Evolutionary conservation across 1,140 invertebrate genomes (phyloP), one percentile per base, ranked within the genome.

Genomic region (Brachionus koreanus): DNA sequence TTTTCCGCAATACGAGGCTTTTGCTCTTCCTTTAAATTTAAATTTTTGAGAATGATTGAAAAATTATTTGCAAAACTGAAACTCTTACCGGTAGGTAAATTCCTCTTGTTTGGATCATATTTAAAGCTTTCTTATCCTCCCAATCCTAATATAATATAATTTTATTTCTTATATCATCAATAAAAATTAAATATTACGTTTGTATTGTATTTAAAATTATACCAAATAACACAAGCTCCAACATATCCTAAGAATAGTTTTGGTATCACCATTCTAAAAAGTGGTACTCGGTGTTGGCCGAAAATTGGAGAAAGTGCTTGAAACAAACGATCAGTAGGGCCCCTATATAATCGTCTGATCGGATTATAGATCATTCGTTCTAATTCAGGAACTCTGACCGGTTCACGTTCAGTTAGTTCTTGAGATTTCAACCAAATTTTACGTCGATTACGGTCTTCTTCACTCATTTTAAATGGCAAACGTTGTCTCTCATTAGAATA

Each of bases 391-490:
- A 87, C 83, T 39, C 83, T 43, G 61, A 84, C 57, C 23, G 87
- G 87, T 84, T 88, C 88, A 57, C 85, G 84, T n/a, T 85, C 85
- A 7, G 85, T 79, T 12, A 88, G 83, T n/a, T 83, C 72, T 83
- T 88, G 87, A 84, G 87, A 87, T 67, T 85, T 82, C 7, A 88
- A 16, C 87, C 87, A 88, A 69, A 87, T 86, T 69, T 84, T 85
- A 83, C 88, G 82, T 12, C 86, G 69, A 7, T 83, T 83, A 35
- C 88, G 84, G 10, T 88, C 86, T 46, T 85, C 87, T 1, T 84
- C 83, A 2, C 86, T 87, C 86, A 88, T 87, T 69, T 84, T 84
- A 33, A 82, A 82, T 33, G 83, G 79, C 33, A 87, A 81, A 35
- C 87, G 84, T 52, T 86, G 82, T 61, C 87, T 69, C 82, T 87